Conservation (phyloP, 2,888 invertebrate genomes). For the Philhelius pedissequus region DNA sequence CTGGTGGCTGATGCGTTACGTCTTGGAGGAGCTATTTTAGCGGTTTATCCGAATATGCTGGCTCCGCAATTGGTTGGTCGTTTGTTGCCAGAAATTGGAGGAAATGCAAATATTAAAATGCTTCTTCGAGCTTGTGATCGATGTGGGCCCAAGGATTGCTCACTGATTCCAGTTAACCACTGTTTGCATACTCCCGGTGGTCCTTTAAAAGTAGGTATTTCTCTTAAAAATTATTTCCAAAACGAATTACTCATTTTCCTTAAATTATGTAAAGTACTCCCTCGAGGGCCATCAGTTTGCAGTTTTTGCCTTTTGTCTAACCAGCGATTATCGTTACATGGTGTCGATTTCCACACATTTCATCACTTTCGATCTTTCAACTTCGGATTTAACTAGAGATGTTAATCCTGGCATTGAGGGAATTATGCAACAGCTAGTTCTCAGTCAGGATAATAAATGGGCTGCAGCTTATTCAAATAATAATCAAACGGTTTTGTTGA, state of each 20-base stretch:
- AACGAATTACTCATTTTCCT: background rate
- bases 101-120: slow-evolving; percentile 90
- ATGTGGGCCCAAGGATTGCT: slow-evolving; percentile 92
- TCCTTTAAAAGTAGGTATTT: slow-evolving; percentile 91
- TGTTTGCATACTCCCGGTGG: slow-evolving; percentile 99
- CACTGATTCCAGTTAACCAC: slow-evolving; percentile 95
- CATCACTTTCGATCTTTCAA: slow-evolving; percentile 97
- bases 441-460: slow-evolving; percentile 97
- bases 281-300: slow-evolving; percentile 99
- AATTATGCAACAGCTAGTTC: slow-evolving; percentile 94
- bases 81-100: slow-evolving; percentile 93
- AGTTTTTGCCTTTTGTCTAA: slow-evolving; percentile 93
- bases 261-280: slow-evolving; percentile 85
- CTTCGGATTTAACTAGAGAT: slow-evolving; percentile 95
- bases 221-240: background rate
- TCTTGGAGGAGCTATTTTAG: slow-evolving; percentile 95
- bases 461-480: slow-evolving; percentile 98
- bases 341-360: slow-evolving; percentile 98
- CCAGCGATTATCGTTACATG: slow-evolving; percentile 93
- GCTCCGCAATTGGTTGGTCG: slow-evolving; percentile 96
- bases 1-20: slow-evolving; percentile 95
- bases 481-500: slow-evolving; percentile 94
- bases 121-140: slow-evolving; percentile 94
- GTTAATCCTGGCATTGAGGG: slow-evolving; percentile 96
- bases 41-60: slow-evolving; percentile 95